A percentile compares a stretch with the other conserved stretches of the same genome.
Conservation (phyloP, 2,888 invertebrate genomes). For the Strigamia crassipes region DNA sequence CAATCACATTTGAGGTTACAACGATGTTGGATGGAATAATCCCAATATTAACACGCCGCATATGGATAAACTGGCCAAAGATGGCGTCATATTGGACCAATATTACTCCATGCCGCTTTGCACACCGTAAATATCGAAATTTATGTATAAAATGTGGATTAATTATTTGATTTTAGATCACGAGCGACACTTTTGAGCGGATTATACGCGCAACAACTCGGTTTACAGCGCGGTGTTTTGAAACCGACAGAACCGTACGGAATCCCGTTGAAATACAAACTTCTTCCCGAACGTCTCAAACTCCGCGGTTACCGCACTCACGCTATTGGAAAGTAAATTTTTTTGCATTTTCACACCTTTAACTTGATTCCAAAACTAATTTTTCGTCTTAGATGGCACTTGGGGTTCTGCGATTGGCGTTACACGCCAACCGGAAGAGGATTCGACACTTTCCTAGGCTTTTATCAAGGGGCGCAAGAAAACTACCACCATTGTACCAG, state of each 20-base stretch:
- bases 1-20: not conserved
- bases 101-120: not conserved
- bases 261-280: not conserved
- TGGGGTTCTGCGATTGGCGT: not conserved
- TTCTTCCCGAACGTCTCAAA: not conserved
- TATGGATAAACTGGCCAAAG: not conserved
- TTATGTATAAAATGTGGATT: too few species aligned
- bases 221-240: not conserved
- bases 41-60: not conserved
- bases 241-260: not conserved
- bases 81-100: not conserved
- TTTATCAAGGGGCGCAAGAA: not conserved
- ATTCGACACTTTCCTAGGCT: not conserved
- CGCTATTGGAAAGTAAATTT: not conserved
- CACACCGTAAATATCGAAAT: not conserved
- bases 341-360: not conserved
- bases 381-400: not conserved
- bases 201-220: not conserved
- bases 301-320: not conserved
- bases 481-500: not conserved
- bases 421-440: not conserved
- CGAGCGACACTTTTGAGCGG: not conserved
- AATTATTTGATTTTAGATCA: not conserved
- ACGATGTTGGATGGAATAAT: not conserved
- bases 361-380: too few species aligned